Percentiles rank a stretch among this genome's conserved stretches.
phyloP scores from a whole-genome alignment of 2,113 vertebrate species.

The Hystrix cristata region DNA sequence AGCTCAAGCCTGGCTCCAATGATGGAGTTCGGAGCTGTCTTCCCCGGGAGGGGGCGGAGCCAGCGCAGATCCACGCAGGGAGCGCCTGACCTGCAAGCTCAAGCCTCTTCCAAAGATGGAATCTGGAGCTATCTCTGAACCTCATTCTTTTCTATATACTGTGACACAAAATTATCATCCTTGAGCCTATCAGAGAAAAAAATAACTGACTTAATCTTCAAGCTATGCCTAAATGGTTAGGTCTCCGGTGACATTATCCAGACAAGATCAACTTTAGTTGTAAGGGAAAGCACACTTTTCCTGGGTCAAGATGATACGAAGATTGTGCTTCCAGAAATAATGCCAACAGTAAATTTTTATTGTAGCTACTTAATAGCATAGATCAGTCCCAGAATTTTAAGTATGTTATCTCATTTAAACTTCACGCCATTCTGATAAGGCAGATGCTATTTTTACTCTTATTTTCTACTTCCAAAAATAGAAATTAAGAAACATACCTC shows the following conservation, averaged over 20 bases:
- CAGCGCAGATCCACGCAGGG: too few species aligned
- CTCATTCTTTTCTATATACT: neutral
- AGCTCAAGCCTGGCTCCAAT: too few species aligned
- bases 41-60: too few species aligned
- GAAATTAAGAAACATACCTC: neutral
- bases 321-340: neutral
- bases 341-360: neutral
- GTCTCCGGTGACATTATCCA: neutral
- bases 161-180: neutral
- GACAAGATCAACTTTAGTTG: neutral
- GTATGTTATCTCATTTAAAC: neutral
- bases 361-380: neutral
- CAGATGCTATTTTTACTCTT: neutral
- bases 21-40: too few species aligned
- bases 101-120: too few species aligned
- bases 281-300: neutral
- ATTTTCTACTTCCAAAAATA: neutral
- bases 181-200: neutral
- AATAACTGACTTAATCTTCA: neutral
- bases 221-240: neutral
- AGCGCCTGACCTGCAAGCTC: too few species aligned
- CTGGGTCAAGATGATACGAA: neutral
- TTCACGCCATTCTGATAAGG: neutral
- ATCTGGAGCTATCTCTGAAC: neutral
- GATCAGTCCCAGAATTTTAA: neutral